A percentile compares a stretch with the other conserved stretches of the same genome.
phyloP scores from a whole-genome alignment of 2,888 invertebrate species.

The Coleophora flavipennella region DNA sequence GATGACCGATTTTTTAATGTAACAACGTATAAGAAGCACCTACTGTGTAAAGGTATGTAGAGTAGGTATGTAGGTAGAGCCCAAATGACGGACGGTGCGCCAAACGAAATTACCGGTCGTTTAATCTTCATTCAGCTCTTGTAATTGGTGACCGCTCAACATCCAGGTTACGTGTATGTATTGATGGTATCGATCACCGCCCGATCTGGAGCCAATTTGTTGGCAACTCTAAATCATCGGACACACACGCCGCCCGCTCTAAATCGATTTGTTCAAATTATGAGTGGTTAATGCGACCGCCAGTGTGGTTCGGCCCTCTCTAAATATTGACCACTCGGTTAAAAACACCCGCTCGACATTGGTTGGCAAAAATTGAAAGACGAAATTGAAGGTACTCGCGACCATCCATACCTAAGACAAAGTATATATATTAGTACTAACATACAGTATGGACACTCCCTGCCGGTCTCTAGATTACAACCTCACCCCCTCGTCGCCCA shows the following conservation, averaged over 20 bases:
- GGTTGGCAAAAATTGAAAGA: background rate
- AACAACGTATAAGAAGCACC: too few relatives aligned
- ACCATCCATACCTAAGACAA: too few relatives aligned
- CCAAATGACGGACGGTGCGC: conserved; percentile 33
- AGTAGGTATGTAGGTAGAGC: background rate
- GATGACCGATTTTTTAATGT: too few relatives aligned
- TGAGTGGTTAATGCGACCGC: conserved; percentile 30
- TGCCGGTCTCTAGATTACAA: too few relatives aligned
- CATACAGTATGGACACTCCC: too few relatives aligned
- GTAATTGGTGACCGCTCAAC: conserved; percentile 57
- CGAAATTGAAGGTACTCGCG: background rate
- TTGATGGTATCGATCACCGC: conserved; percentile 37
- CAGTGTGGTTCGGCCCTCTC: conserved; percentile 23
- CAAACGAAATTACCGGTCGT: conserved; percentile 55
- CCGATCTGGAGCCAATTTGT: conserved; percentile 56
- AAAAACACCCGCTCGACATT: conserved; percentile 26
- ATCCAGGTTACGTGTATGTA: conserved; percentile 44
- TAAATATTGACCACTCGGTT: conserved; percentile 42
- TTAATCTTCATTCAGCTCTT: conserved; percentile 48
- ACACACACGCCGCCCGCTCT: conserved; percentile 65
- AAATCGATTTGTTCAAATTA: conserved; percentile 70
- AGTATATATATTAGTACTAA: too few relatives aligned
- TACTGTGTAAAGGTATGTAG: too few relatives aligned
- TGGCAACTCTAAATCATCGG: conserved; percentile 64
- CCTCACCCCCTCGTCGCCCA: too few relatives aligned